Conservation (phyloP, 2,888 invertebrate species). For the Dysmachus trigonus region DNA sequence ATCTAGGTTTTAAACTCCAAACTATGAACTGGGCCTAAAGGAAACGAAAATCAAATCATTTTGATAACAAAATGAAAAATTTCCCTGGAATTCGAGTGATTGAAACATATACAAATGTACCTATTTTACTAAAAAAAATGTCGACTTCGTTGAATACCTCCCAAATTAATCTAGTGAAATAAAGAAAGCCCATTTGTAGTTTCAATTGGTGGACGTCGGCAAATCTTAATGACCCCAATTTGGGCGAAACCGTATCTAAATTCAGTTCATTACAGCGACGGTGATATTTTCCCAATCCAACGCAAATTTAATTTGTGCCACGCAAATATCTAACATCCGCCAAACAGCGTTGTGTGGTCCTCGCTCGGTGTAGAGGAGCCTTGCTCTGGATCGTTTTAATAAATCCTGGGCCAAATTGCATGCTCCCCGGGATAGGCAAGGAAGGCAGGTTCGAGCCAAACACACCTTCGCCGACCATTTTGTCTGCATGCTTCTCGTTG, state of each 20-base stretch:
- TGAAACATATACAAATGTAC: no score
- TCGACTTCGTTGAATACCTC: no score
- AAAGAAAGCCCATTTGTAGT: neutral
- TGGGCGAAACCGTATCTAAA: neutral
- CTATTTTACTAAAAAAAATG: no score
- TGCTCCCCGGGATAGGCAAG: neutral
- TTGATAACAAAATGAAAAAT: no score
- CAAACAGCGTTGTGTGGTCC: neutral
- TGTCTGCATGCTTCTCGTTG: constrained; percentile 3
- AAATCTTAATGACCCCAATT: neutral
- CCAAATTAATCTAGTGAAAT: neutral
- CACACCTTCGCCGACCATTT: neutral
- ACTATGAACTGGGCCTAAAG: no score
- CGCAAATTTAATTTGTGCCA: neutral
- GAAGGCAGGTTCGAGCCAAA: neutral
- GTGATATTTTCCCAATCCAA: neutral
- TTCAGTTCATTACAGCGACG: neutral
- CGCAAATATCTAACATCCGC: neutral
- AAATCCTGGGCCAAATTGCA: constrained; percentile 1
- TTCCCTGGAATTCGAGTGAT: no score
- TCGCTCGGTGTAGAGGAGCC: neutral
- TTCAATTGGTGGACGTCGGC: neutral
- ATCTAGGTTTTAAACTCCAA: no score
- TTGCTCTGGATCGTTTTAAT: neutral
- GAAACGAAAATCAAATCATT: no score